These are phyloP conservation scores for Cheilinus undulatus DNA, from an alignment of 2,113 vertebrate genomes.

Conservation along the genomic window DNA sequence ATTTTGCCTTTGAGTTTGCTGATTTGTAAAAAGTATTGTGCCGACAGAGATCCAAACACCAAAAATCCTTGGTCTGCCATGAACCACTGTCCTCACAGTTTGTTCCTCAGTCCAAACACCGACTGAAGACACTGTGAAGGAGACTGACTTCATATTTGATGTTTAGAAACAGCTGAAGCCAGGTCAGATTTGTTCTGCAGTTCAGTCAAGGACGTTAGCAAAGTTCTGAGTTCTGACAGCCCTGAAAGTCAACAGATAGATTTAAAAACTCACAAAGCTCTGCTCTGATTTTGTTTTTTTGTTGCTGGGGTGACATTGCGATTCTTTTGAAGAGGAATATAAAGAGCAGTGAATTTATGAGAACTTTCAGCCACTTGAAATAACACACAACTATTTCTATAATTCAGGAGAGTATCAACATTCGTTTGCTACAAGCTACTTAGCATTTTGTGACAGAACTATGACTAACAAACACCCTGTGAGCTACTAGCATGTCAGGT, in stretches of 20 bases:
- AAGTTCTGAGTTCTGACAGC: not conserved
- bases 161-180: not conserved
- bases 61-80: too few relatives aligned
- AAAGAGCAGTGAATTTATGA: not conserved
- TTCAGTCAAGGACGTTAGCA: not conserved
- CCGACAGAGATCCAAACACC: too few relatives aligned
- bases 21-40: too few relatives aligned
- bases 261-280: not conserved
- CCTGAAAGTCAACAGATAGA: not conserved
- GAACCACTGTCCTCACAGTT: too few relatives aligned
- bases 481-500: not conserved
- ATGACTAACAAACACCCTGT: too few relatives aligned
- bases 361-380: not conserved
- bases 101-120: too few relatives aligned
- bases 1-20: too few relatives aligned
- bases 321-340: not conserved
- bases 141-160: not conserved
- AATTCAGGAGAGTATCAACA: too few relatives aligned
- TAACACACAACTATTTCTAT: not conserved
- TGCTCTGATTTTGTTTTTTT: too few relatives aligned
- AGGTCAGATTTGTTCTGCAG: not conserved
- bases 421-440: too few relatives aligned
- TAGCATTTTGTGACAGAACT: too few relatives aligned
- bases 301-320: not conserved
- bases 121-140: too few relatives aligned